Base-by-base conservation (phyloP, 2,797 vertebrate genomes). In the Poliocrania exsul region DNA sequence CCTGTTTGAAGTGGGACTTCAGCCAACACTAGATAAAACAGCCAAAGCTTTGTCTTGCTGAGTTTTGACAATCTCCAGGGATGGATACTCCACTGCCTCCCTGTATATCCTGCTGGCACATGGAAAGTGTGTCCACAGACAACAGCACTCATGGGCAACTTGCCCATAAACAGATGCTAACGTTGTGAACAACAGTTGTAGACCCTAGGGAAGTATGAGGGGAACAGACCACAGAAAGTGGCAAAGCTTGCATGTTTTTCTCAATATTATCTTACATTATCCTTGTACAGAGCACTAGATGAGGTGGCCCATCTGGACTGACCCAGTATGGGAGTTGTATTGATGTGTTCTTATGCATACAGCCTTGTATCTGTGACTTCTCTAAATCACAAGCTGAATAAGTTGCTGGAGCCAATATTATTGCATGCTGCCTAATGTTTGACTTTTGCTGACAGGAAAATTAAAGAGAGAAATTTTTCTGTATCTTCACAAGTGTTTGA, bases 161-260 rank as follows among this genome's bases (percentile, higher is more conserved):
- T 87, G 79, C 64, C 90, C 44, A 13, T 58, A 81, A 92, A 61
- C 62, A 87, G 78, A 38, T 72, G 42, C 50, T 75, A n/a, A 69
- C 1, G 0, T 57, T 33, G 25, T 51, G 51, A 85, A 24, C 28
- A 75, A 7, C 17, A 66, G 40, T 77, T 73, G 50, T 28, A 82
- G 35, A 73, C 47, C 23, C 44, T 66, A 71, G 35, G 67, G 64
- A 89, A 70, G 11, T 44, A 20, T 6, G 10, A 75, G 25, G 13
- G n/a, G 47, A 82, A 31, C 29, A 62, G 64, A 62, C 42, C 35
- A 38, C 24, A 51, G 60, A 31, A 88, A 42, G 13, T 65, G n/a
- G 21, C 35, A 60, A 75, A 62, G 44, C 13, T 73, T 54, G 14
- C 4, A 1, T 53, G 5, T 33, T 84, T 92, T 86, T 92, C 60